Evolutionary conservation across 2,888 invertebrate genomes (phyloP).

Genomic region (Branchipolynoe longqiensis): DNA sequence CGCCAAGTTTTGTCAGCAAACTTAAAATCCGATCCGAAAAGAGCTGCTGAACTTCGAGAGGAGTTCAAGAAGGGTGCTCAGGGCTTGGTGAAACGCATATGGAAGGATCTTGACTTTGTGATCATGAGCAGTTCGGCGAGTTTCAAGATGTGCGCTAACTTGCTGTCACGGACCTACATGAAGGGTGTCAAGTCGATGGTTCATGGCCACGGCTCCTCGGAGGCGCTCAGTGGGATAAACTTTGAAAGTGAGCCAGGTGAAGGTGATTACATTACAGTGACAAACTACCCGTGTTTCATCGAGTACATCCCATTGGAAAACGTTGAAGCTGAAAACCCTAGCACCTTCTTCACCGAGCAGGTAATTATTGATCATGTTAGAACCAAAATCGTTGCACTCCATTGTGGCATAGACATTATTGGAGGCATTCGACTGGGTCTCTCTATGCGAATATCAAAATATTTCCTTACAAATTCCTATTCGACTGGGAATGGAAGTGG

Average conservation of each 20-base stretch:
- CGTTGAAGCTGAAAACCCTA: not conserved
- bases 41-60: not conserved
- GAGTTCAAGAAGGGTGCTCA: not conserved
- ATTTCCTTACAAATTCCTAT: no score
- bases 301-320: slow-evolving; percentile 10
- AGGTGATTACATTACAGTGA: not conserved
- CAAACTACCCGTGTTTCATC: not conserved
- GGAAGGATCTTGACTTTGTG: slow-evolving; percentile 10
- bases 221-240: not conserved
- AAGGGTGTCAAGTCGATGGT: slow-evolving; percentile 11
- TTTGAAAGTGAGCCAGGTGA: not conserved
- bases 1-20: not conserved
- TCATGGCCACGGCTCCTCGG: not conserved
- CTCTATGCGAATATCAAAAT: no score
- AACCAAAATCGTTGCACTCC: no score
- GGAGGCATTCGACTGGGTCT: no score
- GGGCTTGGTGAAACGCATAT: slow-evolving; percentile 2
- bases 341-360: not conserved
- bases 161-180: not conserved
- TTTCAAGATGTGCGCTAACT: slow-evolving; percentile 4
- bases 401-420: no score
- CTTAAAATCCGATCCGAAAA: not conserved
- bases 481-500: no score
- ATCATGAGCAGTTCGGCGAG: not conserved
- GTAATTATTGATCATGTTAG: no score